Evolutionary conservation across 2,888 invertebrate species (phyloP).

Genomic region (Eueremaeus valkanovi): DNA sequence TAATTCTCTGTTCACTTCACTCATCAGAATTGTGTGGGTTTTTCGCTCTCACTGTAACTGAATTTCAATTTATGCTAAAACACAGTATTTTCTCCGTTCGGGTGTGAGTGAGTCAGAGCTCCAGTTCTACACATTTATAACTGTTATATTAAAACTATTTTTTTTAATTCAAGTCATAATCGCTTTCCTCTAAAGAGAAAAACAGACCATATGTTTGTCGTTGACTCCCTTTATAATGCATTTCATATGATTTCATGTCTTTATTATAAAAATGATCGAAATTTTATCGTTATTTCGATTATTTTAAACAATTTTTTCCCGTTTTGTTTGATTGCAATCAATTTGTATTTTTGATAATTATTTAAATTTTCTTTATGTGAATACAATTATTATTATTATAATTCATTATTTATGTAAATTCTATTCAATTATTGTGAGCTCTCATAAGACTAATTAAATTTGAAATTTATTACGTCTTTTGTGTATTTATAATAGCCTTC

Average conservation of each 20-base stretch:
- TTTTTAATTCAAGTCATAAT: too few relatives aligned
- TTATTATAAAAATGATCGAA: too few relatives aligned
- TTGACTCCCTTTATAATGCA: neutral
- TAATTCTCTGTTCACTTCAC: neutral
- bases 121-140: neutral
- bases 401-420: neutral
- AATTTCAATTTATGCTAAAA: constrained; percentile 2
- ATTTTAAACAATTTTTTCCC: too few relatives aligned
- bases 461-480: neutral
- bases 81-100: neutral
- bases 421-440: neutral
- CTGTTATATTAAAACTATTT: constrained; percentile 15
- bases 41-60: neutral
- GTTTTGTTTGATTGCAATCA: too few relatives aligned
- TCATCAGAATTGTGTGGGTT: constrained; percentile 15
- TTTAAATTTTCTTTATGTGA: neutral
- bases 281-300: neutral
- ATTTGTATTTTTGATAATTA: neutral
- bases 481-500: constrained; percentile 1
- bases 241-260: neutral
- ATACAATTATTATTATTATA: neutral
- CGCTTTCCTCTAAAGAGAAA: neutral
- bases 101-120: neutral
- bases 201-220: neutral
- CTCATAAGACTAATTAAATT: too few relatives aligned